phyloP scores from a whole-genome alignment of 2,888 invertebrate species.

The Melinopterus prodromus region DNA sequence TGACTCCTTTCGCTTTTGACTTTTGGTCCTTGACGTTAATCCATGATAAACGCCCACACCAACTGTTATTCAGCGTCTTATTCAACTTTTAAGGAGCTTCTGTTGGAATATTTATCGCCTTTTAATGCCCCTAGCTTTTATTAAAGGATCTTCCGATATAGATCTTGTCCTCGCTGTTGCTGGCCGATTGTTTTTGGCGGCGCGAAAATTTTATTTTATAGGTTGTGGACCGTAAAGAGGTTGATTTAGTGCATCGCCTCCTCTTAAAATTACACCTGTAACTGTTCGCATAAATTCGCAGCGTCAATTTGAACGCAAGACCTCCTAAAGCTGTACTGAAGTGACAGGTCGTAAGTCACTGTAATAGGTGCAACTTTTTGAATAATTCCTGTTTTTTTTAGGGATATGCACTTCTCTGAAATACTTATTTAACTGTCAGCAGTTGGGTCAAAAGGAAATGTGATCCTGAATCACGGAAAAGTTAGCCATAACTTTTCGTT shows the following conservation, averaged over 20 bases:
- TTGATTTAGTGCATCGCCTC: background rate
- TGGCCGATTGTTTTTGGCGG: background rate
- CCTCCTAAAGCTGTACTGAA: too few species aligned
- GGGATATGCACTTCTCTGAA: too few species aligned
- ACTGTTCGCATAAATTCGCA: too few species aligned
- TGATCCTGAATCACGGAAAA: too few species aligned
- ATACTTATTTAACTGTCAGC: too few species aligned
- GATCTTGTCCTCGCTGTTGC: background rate
- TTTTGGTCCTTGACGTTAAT: background rate
- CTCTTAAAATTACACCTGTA: background rate
- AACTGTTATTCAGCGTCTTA: slow-evolving; percentile 12
- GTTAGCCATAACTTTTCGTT: too few species aligned
- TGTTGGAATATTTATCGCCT: background rate
- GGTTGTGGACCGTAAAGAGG: background rate
- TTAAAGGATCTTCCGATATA: background rate
- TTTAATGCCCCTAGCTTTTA: background rate
- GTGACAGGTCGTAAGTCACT: too few species aligned
- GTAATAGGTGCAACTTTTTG: too few species aligned
- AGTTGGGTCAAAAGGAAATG: too few species aligned
- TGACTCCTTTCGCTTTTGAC: slow-evolving; percentile 33
- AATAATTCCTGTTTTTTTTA: too few species aligned
- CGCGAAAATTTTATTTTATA: background rate
- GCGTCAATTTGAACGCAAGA: too few species aligned
- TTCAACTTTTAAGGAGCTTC: slow-evolving; percentile 9
- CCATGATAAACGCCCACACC: background rate